A percentile compares a stretch with the other conserved stretches of the same genome.
Conservation (phyloP, 2,113 vertebrate species). For the Leptodactylus fuscus region DNA sequence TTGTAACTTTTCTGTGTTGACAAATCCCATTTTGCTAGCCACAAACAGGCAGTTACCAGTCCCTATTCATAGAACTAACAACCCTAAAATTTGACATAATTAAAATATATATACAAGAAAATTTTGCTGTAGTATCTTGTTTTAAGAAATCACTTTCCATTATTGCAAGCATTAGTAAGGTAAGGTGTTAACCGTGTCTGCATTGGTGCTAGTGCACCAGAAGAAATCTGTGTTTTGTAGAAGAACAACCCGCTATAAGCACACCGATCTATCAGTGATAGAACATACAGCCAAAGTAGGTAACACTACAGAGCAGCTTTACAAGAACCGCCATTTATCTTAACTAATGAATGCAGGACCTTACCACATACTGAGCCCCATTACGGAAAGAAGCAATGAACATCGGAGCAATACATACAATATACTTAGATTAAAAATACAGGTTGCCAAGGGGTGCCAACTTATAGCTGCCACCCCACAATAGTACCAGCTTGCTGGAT, state of each 20-base stretch:
- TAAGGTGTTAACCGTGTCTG: not conserved
- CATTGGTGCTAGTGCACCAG: not conserved
- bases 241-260: slow-evolving; percentile 25
- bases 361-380: slow-evolving; percentile 25
- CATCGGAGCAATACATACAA: not conserved
- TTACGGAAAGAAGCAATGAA: not conserved
- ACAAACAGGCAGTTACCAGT: not conserved
- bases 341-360: slow-evolving; percentile 31
- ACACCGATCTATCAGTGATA: not conserved
- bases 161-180: not conserved
- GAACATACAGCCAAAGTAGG: not conserved
- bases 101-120: not conserved
- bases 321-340: slow-evolving; percentile 4
- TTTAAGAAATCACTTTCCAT: not conserved
- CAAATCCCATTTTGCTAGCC: slow-evolving; percentile 21
- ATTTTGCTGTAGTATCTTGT: not conserved
- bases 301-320: not conserved
- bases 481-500: too few species aligned
- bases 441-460: not conserved
- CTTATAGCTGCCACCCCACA: too few species aligned
- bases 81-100: not conserved
- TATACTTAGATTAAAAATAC: slow-evolving; percentile 2
- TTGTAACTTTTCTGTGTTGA: slow-evolving; percentile 10
- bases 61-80: not conserved
- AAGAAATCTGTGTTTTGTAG: slow-evolving; percentile 8